Evolutionary conservation across 2,113 vertebrate genomes (phyloP).

Genomic region (Oreotragus oreotragus): DNA sequence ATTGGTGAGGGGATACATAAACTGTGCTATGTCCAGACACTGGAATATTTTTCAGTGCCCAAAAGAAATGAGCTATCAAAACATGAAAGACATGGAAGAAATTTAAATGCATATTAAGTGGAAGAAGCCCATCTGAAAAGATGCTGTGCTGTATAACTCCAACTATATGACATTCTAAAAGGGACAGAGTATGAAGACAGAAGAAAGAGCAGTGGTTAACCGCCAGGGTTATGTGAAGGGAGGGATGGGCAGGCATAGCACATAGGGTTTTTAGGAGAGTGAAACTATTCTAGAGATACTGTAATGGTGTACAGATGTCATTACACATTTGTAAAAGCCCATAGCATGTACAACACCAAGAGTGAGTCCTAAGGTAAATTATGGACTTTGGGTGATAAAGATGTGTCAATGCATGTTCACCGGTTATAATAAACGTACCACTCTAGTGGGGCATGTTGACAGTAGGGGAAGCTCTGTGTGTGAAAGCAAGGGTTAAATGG

Average conservation of each 20-base stretch:
- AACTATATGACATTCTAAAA: neutral
- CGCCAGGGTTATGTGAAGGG: neutral
- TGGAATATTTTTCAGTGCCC: neutral
- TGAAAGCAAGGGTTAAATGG: neutral
- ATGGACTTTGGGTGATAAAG: neutral
- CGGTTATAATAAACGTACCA: neutral
- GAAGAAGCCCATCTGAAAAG: neutral
- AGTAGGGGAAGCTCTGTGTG: fast-evolving
- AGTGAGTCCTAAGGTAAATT: neutral
- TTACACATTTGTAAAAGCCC: neutral
- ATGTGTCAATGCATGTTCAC: neutral
- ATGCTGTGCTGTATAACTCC: neutral
- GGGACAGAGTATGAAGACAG: neutral
- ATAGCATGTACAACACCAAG: neutral
- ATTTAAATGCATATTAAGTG: neutral
- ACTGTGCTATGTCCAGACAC: neutral
- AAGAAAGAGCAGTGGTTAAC: neutral
- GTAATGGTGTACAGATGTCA: neutral
- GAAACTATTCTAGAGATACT: neutral
- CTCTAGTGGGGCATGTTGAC: neutral
- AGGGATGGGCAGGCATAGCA: neutral
- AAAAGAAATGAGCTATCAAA: neutral
- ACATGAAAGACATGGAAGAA: neutral
- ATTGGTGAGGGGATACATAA: neutral
- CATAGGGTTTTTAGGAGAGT: neutral